Percentiles rank a stretch among this genome's conserved stretches.
phyloP scores from a whole-genome alignment of 2,888 invertebrate species.

The Elegia similella region DNA sequence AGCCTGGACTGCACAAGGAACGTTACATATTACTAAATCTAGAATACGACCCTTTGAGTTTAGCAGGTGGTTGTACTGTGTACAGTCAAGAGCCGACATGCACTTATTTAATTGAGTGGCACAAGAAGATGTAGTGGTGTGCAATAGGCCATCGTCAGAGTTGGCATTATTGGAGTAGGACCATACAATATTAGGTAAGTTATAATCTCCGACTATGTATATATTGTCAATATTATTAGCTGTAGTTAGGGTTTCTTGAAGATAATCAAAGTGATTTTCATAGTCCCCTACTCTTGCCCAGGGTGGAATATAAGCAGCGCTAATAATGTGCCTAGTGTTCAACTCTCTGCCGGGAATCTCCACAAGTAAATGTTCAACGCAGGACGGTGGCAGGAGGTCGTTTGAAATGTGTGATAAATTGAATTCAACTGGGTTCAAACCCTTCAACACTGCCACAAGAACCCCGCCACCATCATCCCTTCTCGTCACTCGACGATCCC shows the following conservation, averaged over 20 bases:
- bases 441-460: neutral
- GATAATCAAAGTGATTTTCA: neutral
- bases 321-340: neutral
- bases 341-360: neutral
- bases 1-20: no score
- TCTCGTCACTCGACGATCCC: neutral
- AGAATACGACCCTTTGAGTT: no score
- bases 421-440: neutral
- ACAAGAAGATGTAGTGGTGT: neutral
- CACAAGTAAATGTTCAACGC: neutral
- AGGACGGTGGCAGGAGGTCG: neutral
- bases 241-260: neutral
- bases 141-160: neutral
- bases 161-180: neutral
- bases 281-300: no score
- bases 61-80: no score
- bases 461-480: neutral
- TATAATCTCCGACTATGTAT: neutral
- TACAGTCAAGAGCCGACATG: neutral
- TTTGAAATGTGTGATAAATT: neutral
- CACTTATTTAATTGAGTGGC: neutral
- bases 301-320: neutral
- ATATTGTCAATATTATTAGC: neutral
- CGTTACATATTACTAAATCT: no score
- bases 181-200: neutral